Evolutionary conservation across 2,888 invertebrate genomes (phyloP), one percentile per base, ranked within the genome.

Genomic region (Flexamia atlantica): DNA sequence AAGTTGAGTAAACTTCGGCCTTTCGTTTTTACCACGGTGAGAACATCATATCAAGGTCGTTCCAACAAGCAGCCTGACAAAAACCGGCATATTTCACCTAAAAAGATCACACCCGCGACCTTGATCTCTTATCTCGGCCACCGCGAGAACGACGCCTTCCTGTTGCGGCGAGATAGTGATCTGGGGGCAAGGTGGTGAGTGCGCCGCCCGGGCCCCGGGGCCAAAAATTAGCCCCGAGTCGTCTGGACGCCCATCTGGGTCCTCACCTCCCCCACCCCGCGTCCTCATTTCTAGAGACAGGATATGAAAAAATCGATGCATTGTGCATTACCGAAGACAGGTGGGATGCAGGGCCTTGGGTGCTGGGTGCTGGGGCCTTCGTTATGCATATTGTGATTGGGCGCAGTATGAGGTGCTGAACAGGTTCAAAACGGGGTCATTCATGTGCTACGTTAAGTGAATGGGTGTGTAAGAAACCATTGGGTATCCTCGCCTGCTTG

Each of bases 111-210:
- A 36, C n/a, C 72, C n/a, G 1, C 23, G 72, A 40, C 72, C 72
- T 72, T 72, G 72, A 72, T 72, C 20, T 40, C 1, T 1, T 40
- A 72, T 68, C 72, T 40, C 20, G 72, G 20, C 40, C 9, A 40
- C 23, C 68, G 7, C n/a, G 68, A 36, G 40, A 76, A 17, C 25
- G 4, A 76, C 46, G 28, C 76, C 76, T 76, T 76, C 76, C 76
- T 76, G 76, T 10, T 40, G 32, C 14, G 23, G 76, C 12, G 76
- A 76, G 42, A 72, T 68, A 40, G 46, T 46, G 46, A 76, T 76
- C 76, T 42, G 46, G 46, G 46, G 46, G 76, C 76, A 76, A 76
- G 76, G 50, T 76, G 76, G 76, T 76, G 76, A 76, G 40, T 76
- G 17, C 17, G 30, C 76, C 23, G 50, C 76, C 76, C 72, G n/a